Evolutionary conservation across 2,797 vertebrate genomes (phyloP).

Genomic region (Sylvilagus floridanus): DNA sequence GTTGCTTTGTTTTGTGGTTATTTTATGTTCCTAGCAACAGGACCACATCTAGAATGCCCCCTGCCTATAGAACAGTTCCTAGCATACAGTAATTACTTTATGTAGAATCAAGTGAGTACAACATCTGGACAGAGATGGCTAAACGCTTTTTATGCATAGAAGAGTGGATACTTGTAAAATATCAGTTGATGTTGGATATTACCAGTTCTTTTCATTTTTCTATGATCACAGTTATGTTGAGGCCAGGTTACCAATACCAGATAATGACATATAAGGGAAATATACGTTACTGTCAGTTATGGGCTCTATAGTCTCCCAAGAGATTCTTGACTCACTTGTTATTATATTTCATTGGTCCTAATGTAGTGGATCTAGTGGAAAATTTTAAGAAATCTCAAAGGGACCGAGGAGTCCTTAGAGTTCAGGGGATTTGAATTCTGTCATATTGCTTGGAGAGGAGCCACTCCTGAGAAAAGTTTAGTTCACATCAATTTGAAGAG

Average conservation of each 20-base stretch:
- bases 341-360: background rate
- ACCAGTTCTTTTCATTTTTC: background rate
- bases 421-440: background rate
- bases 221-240: background rate
- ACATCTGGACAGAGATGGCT: background rate
- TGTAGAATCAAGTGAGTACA: background rate
- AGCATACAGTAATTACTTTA: background rate
- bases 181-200: background rate
- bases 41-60: background rate
- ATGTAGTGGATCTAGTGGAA: background rate
- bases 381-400: background rate
- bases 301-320: too few species aligned
- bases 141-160: background rate
- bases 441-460: background rate
- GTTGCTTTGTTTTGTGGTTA: constrained; percentile 20
- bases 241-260: background rate
- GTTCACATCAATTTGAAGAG: background rate
- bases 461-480: background rate
- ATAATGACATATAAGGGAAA: background rate
- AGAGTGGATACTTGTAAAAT: background rate
- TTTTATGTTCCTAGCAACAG: background rate
- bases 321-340: background rate
- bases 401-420: background rate
- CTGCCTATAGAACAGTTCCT: background rate
- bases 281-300: background rate